These are phyloP conservation scores for Medauroidea extradentata DNA, from an alignment of 1,140 invertebrate genomes.

Conservation along the genomic window DNA sequence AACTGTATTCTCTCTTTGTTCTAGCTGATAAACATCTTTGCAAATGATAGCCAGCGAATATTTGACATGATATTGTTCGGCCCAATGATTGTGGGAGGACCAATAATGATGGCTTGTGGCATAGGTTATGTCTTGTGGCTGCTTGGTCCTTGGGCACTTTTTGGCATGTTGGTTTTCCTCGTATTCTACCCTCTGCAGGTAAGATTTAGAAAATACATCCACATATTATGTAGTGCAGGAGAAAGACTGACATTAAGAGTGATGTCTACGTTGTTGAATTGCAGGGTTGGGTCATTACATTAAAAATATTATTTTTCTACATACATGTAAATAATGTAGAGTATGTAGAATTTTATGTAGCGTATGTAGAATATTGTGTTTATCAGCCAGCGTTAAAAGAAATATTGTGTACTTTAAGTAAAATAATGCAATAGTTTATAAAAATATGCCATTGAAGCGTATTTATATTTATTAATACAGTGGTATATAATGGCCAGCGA, in stretches of 20 bases:
- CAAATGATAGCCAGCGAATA: constrained; percentile 61
- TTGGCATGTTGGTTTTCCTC: constrained; percentile 59
- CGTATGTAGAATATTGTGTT: too few species aligned
- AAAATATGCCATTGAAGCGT: too few species aligned
- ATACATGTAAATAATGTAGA: not conserved
- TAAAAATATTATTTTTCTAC: not conserved
- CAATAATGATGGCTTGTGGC: constrained; percentile 55
- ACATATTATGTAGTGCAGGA: constrained; percentile 3
- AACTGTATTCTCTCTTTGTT: constrained; percentile 23
- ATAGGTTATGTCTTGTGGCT: constrained; percentile 55
- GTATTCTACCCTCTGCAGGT: constrained; percentile 65
- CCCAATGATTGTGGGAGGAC: constrained; percentile 59
- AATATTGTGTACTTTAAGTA: too few species aligned
- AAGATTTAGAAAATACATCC: too few species aligned
- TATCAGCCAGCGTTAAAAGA: too few species aligned
- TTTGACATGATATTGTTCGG: constrained; percentile 59
- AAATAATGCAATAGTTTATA: too few species aligned
- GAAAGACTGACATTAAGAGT: too few species aligned
- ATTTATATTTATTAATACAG: too few species aligned
- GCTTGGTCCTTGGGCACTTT: constrained; percentile 56
- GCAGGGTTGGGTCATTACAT: not conserved
- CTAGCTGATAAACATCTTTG: constrained; percentile 64
- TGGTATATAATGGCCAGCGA: too few species aligned
- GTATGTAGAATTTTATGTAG: too few species aligned
- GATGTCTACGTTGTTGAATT: not conserved